Base-by-base conservation (phyloP, 2,888 invertebrate genomes). In the Acleris cristana region DNA sequence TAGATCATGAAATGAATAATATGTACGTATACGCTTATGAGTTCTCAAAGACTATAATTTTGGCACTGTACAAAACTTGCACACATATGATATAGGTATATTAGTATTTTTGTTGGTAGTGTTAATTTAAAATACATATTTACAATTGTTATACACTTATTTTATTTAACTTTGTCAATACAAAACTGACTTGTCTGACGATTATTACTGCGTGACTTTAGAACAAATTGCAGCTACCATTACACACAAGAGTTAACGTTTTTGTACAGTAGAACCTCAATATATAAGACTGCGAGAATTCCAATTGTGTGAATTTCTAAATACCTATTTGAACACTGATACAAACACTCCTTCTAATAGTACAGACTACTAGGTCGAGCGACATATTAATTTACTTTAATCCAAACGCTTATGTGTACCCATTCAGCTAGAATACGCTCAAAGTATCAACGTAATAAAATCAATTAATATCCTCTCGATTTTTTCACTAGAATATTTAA, bases 331-430 rank as follows among this genome's bases (percentile, higher is more conserved):
- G 72, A 72, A 83, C 77, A 85, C 82, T 82, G 82, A 84, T 82
- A 83, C 81, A 79, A 82, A 79, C 79, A 86, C 80, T 87, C 79
- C 81, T 82, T 82, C 83, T 80, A 78, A 86, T 86, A 88, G 89
- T 87, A 86, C 86, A 83, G 85, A 86, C 83, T 76, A 79, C 86
- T 87, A 89, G 89, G 88, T 88, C 89, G 83, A 87, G 85, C 87
- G 85, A 87, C 83, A 83, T 82, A 85, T 83, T 83, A 84, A 85
- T 87, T 86, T 84, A 89, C 82, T 89, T 86, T 89, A 86, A 89
- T 89, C 90, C 90, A 86, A 90, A 91, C 87, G 92, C 92, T 91
- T 92, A 84, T 90, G 91, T 92, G 91, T 92, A 90, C 89, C 92
- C 89, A 89, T 89, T 89, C 90, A 89, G 88, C 90, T 92, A 92